Percentiles rank a stretch among this genome's conserved stretches.
Evolutionary conservation across 2,113 vertebrate genomes (phyloP).

Genomic region (Phodopus roborovskii): DNA sequence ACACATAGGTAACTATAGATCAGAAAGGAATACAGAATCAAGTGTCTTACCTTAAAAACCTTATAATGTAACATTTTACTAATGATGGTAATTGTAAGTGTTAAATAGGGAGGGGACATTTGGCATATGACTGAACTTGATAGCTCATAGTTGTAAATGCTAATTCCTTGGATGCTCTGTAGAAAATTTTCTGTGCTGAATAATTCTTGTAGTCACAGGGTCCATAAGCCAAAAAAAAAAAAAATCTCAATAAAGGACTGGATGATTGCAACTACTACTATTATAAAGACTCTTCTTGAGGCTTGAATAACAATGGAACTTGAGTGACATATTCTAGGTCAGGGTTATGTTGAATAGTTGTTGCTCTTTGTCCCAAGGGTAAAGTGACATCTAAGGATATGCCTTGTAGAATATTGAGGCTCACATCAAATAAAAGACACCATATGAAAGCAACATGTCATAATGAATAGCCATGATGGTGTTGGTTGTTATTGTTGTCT

Average conservation of each 20-base stretch:
- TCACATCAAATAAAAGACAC: conserved; percentile 9
- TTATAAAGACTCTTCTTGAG: conserved; percentile 33
- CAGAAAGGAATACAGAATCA: background rate
- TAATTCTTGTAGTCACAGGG: conserved; percentile 12
- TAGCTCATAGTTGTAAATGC: background rate
- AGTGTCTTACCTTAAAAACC: conserved; percentile 16
- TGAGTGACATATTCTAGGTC: conserved; percentile 25
- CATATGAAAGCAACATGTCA: conserved; percentile 27
- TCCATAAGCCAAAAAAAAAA: background rate
- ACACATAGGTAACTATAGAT: background rate
- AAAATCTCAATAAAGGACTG: background rate
- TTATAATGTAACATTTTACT: background rate
- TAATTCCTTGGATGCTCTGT: conserved; percentile 5
- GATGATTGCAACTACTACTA: conserved; percentile 40
- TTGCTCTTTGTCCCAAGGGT: conserved; percentile 51
- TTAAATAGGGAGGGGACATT: background rate
- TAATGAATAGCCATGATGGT: background rate
- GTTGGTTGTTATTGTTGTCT: conserved; percentile 49
- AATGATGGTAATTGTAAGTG: background rate
- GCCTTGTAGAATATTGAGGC: conserved; percentile 15
- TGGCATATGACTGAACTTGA: conserved; percentile 29
- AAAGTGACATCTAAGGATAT: conserved; percentile 5
- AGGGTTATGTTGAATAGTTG: conserved; percentile 1
- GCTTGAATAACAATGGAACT: conserved; percentile 39
- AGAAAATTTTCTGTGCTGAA: conserved; percentile 24